These are phyloP conservation scores for Pangasius mekongensis DNA, from an alignment of 2,797 vertebrate species.

Conservation along the genomic window DNA sequence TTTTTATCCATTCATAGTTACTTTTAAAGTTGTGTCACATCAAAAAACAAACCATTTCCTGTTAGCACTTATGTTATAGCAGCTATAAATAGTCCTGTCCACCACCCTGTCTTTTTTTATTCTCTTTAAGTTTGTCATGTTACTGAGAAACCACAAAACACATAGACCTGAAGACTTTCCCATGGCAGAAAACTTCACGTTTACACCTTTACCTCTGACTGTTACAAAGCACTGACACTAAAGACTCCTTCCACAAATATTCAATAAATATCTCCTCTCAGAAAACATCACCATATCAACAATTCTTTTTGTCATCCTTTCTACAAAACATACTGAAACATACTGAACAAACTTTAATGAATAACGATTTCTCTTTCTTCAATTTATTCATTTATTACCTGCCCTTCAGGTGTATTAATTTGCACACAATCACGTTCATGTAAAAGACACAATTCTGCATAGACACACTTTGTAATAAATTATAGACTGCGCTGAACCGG, in stretches of 20 bases:
- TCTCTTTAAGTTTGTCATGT: background rate
- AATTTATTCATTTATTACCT: background rate
- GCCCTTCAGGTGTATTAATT: background rate
- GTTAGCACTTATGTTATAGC: background rate
- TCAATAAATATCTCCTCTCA: too few species aligned
- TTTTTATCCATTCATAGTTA: background rate
- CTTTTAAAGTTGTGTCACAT: background rate
- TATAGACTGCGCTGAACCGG: background rate
- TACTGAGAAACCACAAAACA: background rate
- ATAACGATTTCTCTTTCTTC: background rate
- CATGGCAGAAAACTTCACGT: background rate
- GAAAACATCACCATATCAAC: background rate
- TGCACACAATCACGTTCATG: background rate
- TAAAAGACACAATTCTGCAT: background rate
- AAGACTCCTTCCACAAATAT: background rate
- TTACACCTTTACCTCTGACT: background rate
- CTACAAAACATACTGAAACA: too few species aligned
- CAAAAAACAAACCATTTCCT: background rate
- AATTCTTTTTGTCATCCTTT: background rate
- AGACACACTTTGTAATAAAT: background rate
- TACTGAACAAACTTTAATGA: too few species aligned
- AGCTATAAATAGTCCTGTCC: background rate
- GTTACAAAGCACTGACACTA: background rate
- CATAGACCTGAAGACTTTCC: background rate
- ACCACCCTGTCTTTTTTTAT: background rate